Conservation (phyloP, 2,113 vertebrate genomes). For the Melanerpes formicivorus region DNA sequence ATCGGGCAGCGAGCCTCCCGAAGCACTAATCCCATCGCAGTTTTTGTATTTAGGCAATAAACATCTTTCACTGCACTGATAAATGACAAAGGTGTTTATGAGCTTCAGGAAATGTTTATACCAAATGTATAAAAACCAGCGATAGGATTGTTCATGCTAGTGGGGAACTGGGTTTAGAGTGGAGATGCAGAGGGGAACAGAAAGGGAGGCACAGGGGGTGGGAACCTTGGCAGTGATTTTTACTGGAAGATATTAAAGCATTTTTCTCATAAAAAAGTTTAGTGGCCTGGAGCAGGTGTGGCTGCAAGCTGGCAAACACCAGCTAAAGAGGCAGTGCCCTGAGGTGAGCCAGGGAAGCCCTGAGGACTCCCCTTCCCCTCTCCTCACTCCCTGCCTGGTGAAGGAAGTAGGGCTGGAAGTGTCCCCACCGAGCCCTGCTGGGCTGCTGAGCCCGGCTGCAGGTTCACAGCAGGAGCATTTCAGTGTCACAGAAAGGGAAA, state of each 20-base stretch:
- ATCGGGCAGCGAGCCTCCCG: neutral
- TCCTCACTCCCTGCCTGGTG: neutral
- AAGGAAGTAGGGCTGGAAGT: slow-evolving; percentile 7
- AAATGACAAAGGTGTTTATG: slow-evolving; percentile 72
- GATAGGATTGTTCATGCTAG: neutral
- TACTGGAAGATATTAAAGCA: slow-evolving; percentile 31
- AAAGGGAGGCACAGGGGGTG: neutral
- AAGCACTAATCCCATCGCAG: slow-evolving; percentile 3
- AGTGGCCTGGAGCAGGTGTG: slow-evolving; percentile 62
- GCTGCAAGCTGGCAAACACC: neutral
- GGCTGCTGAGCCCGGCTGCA: neutral
- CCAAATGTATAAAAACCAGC: slow-evolving; percentile 5
- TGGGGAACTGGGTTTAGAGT: neutral
- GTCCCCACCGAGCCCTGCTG: neutral
- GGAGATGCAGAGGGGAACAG: neutral
- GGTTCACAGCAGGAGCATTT: neutral
- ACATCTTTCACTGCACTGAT: slow-evolving; percentile 67
- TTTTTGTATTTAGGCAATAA: slow-evolving; percentile 66
- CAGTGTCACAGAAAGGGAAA: neutral
- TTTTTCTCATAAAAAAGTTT: slow-evolving; percentile 54
- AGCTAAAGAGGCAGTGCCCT: neutral
- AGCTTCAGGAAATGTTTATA: slow-evolving; percentile 64
- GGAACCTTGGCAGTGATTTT: neutral
- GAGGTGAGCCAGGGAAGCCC: neutral
- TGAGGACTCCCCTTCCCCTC: neutral